Conservation (phyloP, 2,888 invertebrate species). For the Scelioninae gen. 1 region DNA sequence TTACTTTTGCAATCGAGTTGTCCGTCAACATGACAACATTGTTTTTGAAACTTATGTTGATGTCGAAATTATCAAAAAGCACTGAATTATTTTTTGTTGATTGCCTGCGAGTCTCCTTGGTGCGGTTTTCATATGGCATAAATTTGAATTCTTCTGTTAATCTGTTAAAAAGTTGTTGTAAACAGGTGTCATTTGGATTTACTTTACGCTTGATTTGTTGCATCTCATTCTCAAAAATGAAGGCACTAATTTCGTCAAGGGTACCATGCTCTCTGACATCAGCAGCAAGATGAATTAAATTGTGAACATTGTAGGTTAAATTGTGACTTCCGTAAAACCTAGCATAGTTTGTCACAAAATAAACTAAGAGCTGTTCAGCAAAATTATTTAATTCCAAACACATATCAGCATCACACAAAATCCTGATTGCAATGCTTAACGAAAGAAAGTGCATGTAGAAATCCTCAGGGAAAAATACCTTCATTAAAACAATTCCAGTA, state of each 20-base stretch:
- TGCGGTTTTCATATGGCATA: slow-evolving; percentile 17
- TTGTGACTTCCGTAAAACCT: slow-evolving; percentile 29
- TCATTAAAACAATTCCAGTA: slow-evolving; percentile 15
- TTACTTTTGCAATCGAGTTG: slow-evolving; percentile 15
- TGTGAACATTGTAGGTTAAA: slow-evolving; percentile 11
- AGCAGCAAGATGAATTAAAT: slow-evolving; percentile 8
- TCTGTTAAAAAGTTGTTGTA: slow-evolving; percentile 27
- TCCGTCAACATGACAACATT: slow-evolving; percentile 18
- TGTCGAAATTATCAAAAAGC: slow-evolving; percentile 15
- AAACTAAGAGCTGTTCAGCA: slow-evolving; percentile 2
- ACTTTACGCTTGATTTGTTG: neutral
- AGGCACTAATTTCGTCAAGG: neutral
- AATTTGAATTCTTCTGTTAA: slow-evolving; percentile 20
- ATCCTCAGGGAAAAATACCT: neutral
- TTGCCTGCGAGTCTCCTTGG: neutral
- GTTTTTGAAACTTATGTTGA: slow-evolving; percentile 17
- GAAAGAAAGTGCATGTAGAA: neutral
- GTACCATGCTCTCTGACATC: slow-evolving; percentile 6
- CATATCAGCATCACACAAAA: slow-evolving; percentile 16
- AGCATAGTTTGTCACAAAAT: slow-evolving; percentile 29
- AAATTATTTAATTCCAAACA: neutral
- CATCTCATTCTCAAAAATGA: slow-evolving; percentile 5
- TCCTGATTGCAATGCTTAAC: slow-evolving; percentile 6
- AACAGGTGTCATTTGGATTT: slow-evolving; percentile 1
- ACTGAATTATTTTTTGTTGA: slow-evolving; percentile 4